Evolutionary conservation across 2,888 invertebrate species (phyloP), one percentile per base, ranked within the genome.

Genomic region (Steromphala cineraria): DNA sequence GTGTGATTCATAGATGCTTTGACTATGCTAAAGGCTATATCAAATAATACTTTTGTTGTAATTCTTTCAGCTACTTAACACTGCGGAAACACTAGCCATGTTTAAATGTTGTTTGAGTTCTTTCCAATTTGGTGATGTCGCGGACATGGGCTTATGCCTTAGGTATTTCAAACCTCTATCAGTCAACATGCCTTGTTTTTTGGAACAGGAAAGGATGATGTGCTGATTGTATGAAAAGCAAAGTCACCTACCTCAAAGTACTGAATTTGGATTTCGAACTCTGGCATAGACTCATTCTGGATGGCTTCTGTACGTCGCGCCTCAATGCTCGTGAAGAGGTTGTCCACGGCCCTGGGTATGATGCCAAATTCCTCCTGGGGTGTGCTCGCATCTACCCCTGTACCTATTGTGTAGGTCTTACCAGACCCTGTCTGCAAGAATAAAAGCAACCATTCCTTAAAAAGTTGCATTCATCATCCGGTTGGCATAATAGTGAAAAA

Each of bases 331-430:
- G 96, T 94, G 94, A 99, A 99, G 75, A 99, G 95, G 90, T 99
- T 98, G 67, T 96, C 95, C 86, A 99, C 98, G 2, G 99, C 98
- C 80, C 99, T 95, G 0, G 99, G 99, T 89, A 99, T 98, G 90
- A 99, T 98, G 31, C 99, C 99, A 79, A 95, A 93, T 88, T 95
- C 95, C 71, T 95, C 94, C 8, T 88, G 85, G 31, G 93, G 91
- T 46, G 95, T 91, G 84, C 95, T 95, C 85, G 95, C 95, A 90
- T 99, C 98, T 94, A 99, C 98, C 5, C 98, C 98, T 19, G 99
- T 98, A 79, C 99, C 99, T 99, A 99, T 99, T 2, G 98, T 98
- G 94, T 98, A 98, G 0, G 99, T 99, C 94, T 99, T 99, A 2
- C 99, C 99, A 55, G 98, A 98, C 2, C 99, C 99, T 74, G 99